Conservation (phyloP, 2,888 invertebrate genomes). For the Agrypnus murinus region DNA sequence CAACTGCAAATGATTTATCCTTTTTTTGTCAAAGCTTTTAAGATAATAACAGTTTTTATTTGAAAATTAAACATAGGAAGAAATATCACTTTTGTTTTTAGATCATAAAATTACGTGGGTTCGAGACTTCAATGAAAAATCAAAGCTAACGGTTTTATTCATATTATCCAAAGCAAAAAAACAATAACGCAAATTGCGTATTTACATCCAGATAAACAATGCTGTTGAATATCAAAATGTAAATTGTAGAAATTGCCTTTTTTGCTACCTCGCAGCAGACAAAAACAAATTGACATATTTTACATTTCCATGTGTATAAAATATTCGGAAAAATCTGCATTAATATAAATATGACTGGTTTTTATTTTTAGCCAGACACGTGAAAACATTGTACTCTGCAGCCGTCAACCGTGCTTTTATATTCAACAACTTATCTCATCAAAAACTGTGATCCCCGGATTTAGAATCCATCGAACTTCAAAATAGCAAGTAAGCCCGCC, state of each 20-base stretch:
- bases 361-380: conserved; percentile 15
- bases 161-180: too few species aligned
- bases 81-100: too few species aligned
- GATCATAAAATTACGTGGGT: too few species aligned
- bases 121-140: too few species aligned
- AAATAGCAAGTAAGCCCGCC: conserved; percentile 54
- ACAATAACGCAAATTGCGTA: too few species aligned
- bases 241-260: background rate
- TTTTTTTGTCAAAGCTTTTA: too few species aligned
- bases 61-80: too few species aligned
- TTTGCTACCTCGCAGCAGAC: background rate
- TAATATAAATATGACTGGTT: conserved; percentile 5
- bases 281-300: background rate
- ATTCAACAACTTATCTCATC: conserved; percentile 53
- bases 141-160: too few species aligned
- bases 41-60: too few species aligned
- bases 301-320: background rate
- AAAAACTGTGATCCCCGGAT: conserved; percentile 54
- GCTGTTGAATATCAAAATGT: too few species aligned
- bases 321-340: conserved; percentile 4
- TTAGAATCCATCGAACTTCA: conserved; percentile 57
- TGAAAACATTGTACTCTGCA: conserved; percentile 8
- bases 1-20: too few species aligned
- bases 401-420: conserved; percentile 45
- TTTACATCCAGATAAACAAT: too few species aligned